phyloP scores from a whole-genome alignment of 2,113 vertebrate genomes.

The Galbula dea region DNA sequence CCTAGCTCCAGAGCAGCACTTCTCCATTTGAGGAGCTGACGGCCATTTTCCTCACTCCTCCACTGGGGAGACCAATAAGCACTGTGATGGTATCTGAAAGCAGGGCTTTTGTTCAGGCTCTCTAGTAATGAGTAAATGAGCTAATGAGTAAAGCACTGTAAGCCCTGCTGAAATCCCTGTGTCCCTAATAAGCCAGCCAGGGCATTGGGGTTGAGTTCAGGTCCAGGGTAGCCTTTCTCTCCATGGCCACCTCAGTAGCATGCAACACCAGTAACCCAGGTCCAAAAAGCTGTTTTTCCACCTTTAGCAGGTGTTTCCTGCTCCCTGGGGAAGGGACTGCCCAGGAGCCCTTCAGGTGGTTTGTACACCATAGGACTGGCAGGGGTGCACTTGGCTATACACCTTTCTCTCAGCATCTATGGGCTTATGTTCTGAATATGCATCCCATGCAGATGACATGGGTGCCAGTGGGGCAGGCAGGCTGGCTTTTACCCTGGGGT shows the following conservation, averaged over 20 bases:
- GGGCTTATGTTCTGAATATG: not conserved
- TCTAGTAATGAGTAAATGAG: slow-evolving; percentile 6
- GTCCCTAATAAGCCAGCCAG: not conserved
- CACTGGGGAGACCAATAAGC: not conserved
- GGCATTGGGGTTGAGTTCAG: not conserved
- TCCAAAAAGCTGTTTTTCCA: not conserved
- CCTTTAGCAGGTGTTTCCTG: not conserved
- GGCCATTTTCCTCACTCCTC: not conserved
- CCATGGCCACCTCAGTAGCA: not conserved
- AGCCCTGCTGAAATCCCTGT: not conserved
- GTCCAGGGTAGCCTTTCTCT: not conserved
- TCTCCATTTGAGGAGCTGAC: not conserved
- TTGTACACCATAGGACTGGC: not conserved
- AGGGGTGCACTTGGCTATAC: not conserved
- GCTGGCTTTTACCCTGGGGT: not conserved
- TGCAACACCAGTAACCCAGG: not conserved
- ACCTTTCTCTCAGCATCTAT: not conserved
- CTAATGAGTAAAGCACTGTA: not conserved
- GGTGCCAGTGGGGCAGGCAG: not conserved
- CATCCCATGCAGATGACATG: not conserved
- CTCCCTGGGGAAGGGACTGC: not conserved
- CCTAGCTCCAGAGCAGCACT: no score
- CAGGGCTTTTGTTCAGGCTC: not conserved
- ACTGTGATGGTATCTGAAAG: not conserved
- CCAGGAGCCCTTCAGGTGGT: not conserved